These are phyloP conservation scores for Drosophila anomelani DNA, from an alignment of 2,888 invertebrate species.

Conservation along the genomic window DNA sequence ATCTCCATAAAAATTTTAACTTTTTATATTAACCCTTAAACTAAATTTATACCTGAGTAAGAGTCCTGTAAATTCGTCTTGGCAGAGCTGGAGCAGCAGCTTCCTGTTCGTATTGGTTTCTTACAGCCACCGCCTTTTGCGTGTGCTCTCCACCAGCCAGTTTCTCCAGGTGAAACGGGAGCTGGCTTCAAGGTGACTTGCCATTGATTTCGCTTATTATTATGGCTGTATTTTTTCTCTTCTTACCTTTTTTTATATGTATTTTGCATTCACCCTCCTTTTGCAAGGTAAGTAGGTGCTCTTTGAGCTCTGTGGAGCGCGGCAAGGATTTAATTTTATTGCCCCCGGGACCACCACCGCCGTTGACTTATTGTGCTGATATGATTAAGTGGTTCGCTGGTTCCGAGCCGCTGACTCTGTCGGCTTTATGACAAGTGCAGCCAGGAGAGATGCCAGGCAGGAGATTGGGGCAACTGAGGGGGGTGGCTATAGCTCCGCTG, in stretches of 20 bases:
- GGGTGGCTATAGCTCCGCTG: background rate
- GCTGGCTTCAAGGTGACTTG: slow-evolving; percentile 49
- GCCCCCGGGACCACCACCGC: slow-evolving; percentile 56
- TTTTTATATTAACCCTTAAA: background rate
- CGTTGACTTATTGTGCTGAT: slow-evolving; percentile 78
- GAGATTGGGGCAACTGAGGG: background rate
- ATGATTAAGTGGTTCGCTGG: slow-evolving; percentile 72
- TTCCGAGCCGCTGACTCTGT: slow-evolving; percentile 28
- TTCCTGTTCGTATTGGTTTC: background rate
- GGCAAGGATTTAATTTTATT: slow-evolving; percentile 80
- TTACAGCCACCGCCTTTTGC: slow-evolving; percentile 5
- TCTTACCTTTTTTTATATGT: background rate
- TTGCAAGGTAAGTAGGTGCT: background rate
- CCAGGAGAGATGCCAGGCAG: background rate
- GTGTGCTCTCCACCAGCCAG: background rate
- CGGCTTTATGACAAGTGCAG: slow-evolving; percentile 47
- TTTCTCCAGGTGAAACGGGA: slow-evolving; percentile 13
- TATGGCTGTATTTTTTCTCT: slow-evolving; percentile 14
- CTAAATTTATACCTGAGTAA: background rate
- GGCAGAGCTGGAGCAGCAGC: background rate
- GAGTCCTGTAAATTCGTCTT: background rate
- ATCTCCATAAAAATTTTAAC: background rate
- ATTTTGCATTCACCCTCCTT: slow-evolving; percentile 18
- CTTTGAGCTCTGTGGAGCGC: slow-evolving; percentile 41
- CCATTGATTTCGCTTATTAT: slow-evolving; percentile 47